Percentiles rank a stretch among this genome's conserved stretches.
phyloP scores from a whole-genome alignment of 2,113 vertebrate genomes.

The Mus musculus region GRCm39 chr2:90519001-90519500 shows the following conservation, averaged over 20 bases:
- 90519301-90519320: too few species aligned
- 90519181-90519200: constrained; percentile 6
- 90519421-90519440: neutral
- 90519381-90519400: neutral
- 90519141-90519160: neutral
- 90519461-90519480: constrained; percentile 88
- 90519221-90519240: too few species aligned
- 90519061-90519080: neutral
- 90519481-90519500: constrained; percentile 92
- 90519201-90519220: neutral
- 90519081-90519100: neutral
- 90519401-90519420: neutral
- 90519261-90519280: too few species aligned
- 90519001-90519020: neutral
- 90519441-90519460: constrained; percentile 90
- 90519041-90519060: neutral
- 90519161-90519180: neutral
- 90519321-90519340: too few species aligned
- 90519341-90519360: too few species aligned
- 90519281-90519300: too few species aligned
- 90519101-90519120: neutral
- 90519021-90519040: neutral
- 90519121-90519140: neutral
- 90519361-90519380: constrained; percentile 21
- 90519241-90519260: too few species aligned